phyloP scores from a whole-genome alignment of 2,113 vertebrate genomes.

The Pelvicachromis taeniatus region DNA sequence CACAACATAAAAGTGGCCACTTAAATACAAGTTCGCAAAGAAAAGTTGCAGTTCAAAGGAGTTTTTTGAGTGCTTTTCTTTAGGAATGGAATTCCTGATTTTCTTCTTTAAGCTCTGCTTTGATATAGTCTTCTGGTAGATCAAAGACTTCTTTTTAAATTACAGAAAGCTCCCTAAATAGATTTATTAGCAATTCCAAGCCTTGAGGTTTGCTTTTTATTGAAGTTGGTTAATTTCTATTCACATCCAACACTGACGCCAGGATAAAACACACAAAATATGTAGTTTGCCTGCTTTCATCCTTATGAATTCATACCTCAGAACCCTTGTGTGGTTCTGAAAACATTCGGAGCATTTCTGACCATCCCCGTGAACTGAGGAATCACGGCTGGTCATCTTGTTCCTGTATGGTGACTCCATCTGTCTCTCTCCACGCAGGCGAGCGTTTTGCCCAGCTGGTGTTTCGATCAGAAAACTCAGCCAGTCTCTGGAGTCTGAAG shows the following conservation, averaged over 20 bases:
- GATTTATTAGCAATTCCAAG: neutral
- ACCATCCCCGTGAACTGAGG: neutral
- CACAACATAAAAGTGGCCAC: neutral
- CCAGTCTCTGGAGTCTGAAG: slow-evolving; percentile 95
- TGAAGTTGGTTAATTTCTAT: neutral
- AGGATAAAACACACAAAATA: neutral
- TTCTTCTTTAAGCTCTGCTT: neutral
- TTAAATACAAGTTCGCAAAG: neutral
- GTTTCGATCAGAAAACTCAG: slow-evolving; percentile 93
- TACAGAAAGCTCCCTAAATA: neutral
- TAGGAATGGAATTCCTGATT: neutral
- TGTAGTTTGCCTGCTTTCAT: neutral
- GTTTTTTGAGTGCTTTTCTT: neutral
- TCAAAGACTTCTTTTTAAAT: neutral
- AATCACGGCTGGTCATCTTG: slow-evolving; percentile 11
- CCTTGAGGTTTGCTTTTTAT: neutral
- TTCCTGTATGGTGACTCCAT: neutral
- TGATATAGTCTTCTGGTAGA: neutral
- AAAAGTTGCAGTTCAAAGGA: neutral
- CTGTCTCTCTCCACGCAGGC: slow-evolving; percentile 71
- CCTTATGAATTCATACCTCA: neutral
- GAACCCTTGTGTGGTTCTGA: neutral
- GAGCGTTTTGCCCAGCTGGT: slow-evolving; percentile 91
- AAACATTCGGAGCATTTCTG: neutral
- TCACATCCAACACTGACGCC: neutral